Evolutionary conservation across 2,113 vertebrate genomes (phyloP).

Genomic region (Varanus salvator): DNA sequence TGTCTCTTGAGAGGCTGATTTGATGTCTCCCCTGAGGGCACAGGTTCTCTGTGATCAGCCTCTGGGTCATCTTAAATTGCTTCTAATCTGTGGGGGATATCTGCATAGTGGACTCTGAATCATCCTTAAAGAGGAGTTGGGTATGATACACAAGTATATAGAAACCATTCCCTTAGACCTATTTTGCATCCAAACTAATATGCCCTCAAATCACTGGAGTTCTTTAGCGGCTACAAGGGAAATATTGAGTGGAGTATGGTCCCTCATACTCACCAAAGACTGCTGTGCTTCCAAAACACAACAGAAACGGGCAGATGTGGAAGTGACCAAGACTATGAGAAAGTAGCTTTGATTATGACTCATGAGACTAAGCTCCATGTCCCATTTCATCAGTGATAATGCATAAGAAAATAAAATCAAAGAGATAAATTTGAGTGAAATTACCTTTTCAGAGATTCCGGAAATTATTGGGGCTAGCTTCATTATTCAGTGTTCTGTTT

Average conservation of each 20-base stretch:
- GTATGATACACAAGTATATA: too few relatives aligned
- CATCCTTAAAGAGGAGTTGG: too few relatives aligned
- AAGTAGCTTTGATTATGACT: too few relatives aligned
- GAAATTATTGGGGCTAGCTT: not conserved
- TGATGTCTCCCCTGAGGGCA: too few relatives aligned
- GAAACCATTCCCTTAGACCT: not conserved
- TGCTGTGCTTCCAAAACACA: not conserved
- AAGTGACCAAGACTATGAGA: too few relatives aligned
- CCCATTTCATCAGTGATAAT: not conserved
- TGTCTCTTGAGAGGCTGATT: too few relatives aligned
- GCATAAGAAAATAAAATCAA: not conserved
- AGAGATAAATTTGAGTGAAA: not conserved
- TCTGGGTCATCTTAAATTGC: too few relatives aligned
- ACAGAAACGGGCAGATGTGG: too few relatives aligned
- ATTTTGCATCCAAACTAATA: not conserved
- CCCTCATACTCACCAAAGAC: not conserved
- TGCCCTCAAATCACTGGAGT: too few relatives aligned
- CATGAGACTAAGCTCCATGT: not conserved
- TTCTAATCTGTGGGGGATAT: too few relatives aligned
- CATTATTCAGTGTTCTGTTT: not conserved
- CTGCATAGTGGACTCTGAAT: too few relatives aligned
- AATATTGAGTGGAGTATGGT: not conserved
- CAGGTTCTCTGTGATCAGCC: too few relatives aligned
- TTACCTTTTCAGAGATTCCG: not conserved
- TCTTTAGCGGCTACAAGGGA: not conserved